phyloP scores from a whole-genome alignment of 2,113 vertebrate species.

The Bettongia penicillata region DNA sequence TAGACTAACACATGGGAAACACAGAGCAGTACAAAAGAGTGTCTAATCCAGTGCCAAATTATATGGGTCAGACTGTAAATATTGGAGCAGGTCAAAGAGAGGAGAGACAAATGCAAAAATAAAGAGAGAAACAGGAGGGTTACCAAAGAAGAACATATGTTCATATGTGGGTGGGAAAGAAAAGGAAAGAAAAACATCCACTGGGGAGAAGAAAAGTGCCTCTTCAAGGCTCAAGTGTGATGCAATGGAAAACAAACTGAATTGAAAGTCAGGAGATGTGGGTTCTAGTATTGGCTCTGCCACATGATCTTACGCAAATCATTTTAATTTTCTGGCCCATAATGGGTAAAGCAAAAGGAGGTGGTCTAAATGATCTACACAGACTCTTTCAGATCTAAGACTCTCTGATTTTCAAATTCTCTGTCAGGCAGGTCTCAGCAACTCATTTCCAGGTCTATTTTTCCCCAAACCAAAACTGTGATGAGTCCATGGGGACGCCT shows the following conservation, averaged over 20 bases:
- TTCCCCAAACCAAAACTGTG: neutral
- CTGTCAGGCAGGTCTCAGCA: neutral
- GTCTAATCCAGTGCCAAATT: neutral
- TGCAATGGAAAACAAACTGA: neutral
- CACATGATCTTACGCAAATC: neutral
- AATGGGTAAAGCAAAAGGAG: neutral
- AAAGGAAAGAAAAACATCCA: neutral
- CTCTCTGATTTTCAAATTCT: neutral
- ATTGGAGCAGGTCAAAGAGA: neutral
- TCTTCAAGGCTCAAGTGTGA: no score
- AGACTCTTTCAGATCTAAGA: neutral
- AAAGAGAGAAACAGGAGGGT: neutral
- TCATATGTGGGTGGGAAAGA: no score
- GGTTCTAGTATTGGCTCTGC: neutral
- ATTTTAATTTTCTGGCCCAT: neutral
- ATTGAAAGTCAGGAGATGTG: neutral
- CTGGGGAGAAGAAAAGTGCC: neutral
- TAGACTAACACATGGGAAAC: neutral
- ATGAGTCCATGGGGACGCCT: neutral
- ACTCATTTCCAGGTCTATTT: neutral
- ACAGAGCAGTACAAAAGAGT: neutral
- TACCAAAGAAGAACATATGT: neutral
- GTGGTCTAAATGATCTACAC: no score
- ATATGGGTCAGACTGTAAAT: neutral
- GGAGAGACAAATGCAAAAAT: neutral